These are phyloP conservation scores for Nineta flava DNA, from an alignment of 2,888 invertebrate genomes.

Conservation along the genomic window DNA sequence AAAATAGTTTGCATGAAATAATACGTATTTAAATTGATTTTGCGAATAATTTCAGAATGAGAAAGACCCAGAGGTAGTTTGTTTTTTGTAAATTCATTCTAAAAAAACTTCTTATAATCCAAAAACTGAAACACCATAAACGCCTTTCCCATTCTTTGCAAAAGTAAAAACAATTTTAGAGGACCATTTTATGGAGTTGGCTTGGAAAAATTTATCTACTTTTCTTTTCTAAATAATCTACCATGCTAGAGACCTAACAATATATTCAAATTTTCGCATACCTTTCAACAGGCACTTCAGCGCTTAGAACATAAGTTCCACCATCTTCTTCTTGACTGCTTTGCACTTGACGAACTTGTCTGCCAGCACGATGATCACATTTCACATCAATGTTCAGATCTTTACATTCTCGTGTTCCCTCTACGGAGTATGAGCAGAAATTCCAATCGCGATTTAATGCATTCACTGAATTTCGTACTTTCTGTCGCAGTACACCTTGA, in stretches of 20 bases:
- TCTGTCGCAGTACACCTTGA: constrained; percentile 77
- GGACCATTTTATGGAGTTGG: too few species aligned
- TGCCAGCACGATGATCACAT: constrained; percentile 62
- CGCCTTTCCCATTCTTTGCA: too few species aligned
- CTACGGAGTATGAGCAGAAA: constrained; percentile 82
- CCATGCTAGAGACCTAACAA: constrained; percentile 26
- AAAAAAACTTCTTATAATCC: too few species aligned
- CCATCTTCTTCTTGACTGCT: constrained; percentile 46
- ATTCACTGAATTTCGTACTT: constrained; percentile 77
- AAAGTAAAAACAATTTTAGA: too few species aligned
- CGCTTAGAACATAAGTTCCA: constrained; percentile 67
- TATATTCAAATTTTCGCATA: constrained; percentile 22
- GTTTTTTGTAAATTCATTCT: too few species aligned
- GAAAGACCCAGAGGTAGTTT: too few species aligned
- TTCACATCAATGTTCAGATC: constrained; percentile 82
- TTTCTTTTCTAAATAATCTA: constrained; percentile 1
- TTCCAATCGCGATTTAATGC: constrained; percentile 90
- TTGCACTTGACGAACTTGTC: constrained; percentile 46
- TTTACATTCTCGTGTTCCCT: constrained; percentile 80
- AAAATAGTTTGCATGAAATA: too few species aligned
- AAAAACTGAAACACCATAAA: too few species aligned
- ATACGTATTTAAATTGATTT: too few species aligned
- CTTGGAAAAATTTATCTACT: not conserved
- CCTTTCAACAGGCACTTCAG: constrained; percentile 72
- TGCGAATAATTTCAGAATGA: too few species aligned